Percentiles rank a stretch among this genome's conserved stretches.
Conservation (phyloP, 2,113 vertebrate species). For the Sphyrna mokarran region DNA sequence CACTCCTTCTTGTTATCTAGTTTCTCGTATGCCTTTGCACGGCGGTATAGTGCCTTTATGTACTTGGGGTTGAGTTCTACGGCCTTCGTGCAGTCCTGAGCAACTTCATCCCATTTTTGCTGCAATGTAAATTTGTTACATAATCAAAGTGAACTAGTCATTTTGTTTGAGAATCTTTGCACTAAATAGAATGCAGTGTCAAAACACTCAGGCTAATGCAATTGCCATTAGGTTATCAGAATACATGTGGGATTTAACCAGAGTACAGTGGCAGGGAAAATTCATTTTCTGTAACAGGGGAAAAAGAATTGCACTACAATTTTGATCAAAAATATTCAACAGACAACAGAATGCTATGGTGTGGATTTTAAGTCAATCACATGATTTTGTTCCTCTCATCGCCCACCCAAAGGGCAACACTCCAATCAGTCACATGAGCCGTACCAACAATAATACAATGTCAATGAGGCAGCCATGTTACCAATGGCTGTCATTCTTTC, state of each 20-base stretch:
- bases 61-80: conserved; percentile 93
- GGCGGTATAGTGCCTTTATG: conserved; percentile 91
- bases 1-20: conserved; percentile 96
- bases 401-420: background rate
- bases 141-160: background rate
- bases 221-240: background rate
- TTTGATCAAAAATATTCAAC: background rate
- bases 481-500: background rate
- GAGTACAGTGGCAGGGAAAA: background rate
- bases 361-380: background rate
- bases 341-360: background rate
- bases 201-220: background rate
- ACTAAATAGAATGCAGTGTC: background rate
- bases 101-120: conserved; percentile 93
- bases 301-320: background rate
- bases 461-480: background rate
- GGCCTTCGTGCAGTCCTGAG: conserved; percentile 84
- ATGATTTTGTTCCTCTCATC: background rate
- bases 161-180: background rate
- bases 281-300: background rate
- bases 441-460: background rate
- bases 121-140: conserved; percentile 47
- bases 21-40: conserved; percentile 90
- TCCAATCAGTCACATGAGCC: background rate
- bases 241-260: background rate